A percentile compares a stretch with the other conserved stretches of the same genome.
phyloP scores from a whole-genome alignment of 2,888 invertebrate species.

The Ypsolopha scabrella region DNA sequence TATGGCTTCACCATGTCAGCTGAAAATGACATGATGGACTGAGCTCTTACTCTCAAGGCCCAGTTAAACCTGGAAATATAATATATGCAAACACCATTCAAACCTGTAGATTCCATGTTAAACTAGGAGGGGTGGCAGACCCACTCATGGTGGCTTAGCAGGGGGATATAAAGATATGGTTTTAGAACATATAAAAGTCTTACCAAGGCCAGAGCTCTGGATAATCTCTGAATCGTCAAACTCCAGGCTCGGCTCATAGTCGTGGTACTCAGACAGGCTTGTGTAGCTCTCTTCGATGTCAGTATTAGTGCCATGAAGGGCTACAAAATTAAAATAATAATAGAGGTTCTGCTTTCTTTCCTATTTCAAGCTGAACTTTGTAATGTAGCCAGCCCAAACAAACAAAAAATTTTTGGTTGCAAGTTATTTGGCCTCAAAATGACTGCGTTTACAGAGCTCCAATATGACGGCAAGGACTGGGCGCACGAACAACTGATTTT shows the following conservation, averaged over 20 bases:
- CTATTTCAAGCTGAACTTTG: neutral
- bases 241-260: constrained; percentile 95
- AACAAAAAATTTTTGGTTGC: neutral
- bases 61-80: too few relatives aligned
- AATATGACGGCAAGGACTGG: too few relatives aligned
- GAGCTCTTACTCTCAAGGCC: too few relatives aligned
- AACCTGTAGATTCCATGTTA: too few relatives aligned
- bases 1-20: too few relatives aligned
- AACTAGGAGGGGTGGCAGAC: too few relatives aligned
- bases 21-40: too few relatives aligned
- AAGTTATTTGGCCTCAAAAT: neutral
- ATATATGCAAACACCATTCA: too few relatives aligned
- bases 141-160: too few relatives aligned
- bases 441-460: too few relatives aligned
- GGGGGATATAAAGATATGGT: neutral
- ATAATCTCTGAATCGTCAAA: constrained; percentile 95
- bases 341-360: neutral
- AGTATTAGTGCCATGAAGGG: constrained; percentile 35
- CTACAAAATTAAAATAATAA: constrained; percentile 22
- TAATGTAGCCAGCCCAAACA: neutral
- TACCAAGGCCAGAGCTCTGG: constrained; percentile 78
- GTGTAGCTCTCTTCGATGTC: constrained; percentile 84
- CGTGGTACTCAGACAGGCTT: constrained; percentile 91
- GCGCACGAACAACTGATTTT: too few relatives aligned
- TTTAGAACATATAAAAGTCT: constrained; percentile 20